Conservation (phyloP, 2,888 invertebrate genomes). For the Rotaria sp. region DNA sequence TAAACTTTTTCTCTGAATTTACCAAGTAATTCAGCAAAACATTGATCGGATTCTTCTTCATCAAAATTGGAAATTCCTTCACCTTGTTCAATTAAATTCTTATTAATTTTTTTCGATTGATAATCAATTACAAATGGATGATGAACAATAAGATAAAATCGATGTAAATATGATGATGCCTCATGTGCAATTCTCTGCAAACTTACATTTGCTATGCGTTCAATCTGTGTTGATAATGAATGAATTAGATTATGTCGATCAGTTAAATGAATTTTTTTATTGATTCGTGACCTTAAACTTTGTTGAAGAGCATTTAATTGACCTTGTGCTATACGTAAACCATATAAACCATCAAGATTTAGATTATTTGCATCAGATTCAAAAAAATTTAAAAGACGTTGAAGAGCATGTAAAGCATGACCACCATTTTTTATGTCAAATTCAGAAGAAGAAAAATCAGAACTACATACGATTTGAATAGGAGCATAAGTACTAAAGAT, state of each 20-base stretch:
- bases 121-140: not conserved
- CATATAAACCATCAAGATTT: constrained; percentile 36
- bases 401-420: not conserved
- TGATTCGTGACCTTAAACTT: not conserved
- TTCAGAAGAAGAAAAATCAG: no score
- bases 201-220: not conserved
- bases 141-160: not conserved
- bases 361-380: constrained; percentile 18
- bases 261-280: not conserved
- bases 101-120: not conserved
- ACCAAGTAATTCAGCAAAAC: constrained; percentile 17
- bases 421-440: not conserved
- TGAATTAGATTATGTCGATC: not conserved
- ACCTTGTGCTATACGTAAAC: constrained; percentile 36
- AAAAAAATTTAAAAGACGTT: constrained; percentile 28
- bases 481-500: not conserved
- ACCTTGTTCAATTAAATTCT: not conserved
- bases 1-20: not conserved
- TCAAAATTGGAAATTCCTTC: not conserved
- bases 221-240: not conserved
- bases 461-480: no score
- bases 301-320: not conserved
- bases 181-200: not conserved
- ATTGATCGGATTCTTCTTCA: not conserved
- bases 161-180: not conserved